phyloP scores from a whole-genome alignment of 2,113 vertebrate species.

The Mustela nigripes region DNA sequence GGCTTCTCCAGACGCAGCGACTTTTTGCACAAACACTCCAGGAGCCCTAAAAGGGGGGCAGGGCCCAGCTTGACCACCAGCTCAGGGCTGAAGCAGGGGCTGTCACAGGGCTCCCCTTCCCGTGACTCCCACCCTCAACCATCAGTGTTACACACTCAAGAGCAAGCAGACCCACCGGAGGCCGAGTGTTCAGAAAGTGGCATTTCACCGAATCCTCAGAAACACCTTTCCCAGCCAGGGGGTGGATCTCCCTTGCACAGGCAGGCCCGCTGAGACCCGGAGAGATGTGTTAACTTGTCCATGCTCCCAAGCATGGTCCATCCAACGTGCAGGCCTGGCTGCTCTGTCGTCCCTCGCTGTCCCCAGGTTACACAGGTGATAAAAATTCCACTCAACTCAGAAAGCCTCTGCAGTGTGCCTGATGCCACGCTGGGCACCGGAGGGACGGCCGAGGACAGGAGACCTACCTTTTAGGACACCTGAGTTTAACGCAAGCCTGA shows the following conservation, averaged over 20 bases:
- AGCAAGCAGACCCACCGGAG: background rate
- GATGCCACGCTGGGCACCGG: fast-evolving
- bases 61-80: fast-evolving
- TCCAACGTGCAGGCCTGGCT: background rate
- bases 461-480: too few relatives aligned
- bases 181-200: background rate
- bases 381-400: background rate
- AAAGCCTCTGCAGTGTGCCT: background rate
- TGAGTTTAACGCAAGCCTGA: background rate
- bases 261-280: background rate
- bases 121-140: background rate
- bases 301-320: background rate
- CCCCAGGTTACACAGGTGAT: background rate
- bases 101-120: fast-evolving
- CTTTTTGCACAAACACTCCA: background rate
- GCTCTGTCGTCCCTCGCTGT: background rate
- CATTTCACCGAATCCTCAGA: background rate
- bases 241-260: background rate
- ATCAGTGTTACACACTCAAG: fast-evolving
- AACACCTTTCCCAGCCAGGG: background rate
- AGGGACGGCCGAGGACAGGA: background rate
- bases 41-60: background rate
- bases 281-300: background rate
- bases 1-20: background rate
- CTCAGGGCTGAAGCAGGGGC: background rate